Percentiles rank a stretch among this genome's conserved stretches.
phyloP scores from a whole-genome alignment of 2,113 vertebrate species.

The Strix uralensis region DNA sequence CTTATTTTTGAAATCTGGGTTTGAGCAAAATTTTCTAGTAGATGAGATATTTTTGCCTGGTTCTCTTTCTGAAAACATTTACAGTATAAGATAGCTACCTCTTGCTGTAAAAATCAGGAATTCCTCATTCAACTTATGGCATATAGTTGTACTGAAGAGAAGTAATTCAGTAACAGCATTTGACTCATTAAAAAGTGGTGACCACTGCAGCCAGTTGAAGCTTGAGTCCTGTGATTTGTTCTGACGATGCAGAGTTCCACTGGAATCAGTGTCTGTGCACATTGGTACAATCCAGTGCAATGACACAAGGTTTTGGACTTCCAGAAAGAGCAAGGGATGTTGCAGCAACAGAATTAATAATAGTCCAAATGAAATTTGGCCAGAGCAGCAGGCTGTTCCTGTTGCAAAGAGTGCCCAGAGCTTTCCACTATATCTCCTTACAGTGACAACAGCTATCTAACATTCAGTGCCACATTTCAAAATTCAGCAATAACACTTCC shows the following conservation, averaged over 20 bases:
- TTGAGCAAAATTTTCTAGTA: neutral
- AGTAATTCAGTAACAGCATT: neutral
- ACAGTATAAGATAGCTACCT: neutral
- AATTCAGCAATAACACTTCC: neutral
- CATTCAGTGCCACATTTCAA: neutral
- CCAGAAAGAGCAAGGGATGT: neutral
- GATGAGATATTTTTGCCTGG: neutral
- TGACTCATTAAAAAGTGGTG: neutral
- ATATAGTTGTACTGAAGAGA: neutral
- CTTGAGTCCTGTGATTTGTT: neutral
- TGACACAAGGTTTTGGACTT: neutral
- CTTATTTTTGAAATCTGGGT: neutral
- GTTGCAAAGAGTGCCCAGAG: neutral
- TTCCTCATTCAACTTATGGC: neutral
- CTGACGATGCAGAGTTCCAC: neutral
- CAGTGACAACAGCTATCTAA: neutral
- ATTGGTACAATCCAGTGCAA: neutral
- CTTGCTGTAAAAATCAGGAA: neutral
- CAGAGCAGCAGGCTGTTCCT: neutral
- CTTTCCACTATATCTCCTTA: neutral
- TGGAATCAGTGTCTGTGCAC: neutral
- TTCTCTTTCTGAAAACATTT: neutral
- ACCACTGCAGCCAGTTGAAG: neutral
- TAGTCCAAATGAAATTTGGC: neutral
- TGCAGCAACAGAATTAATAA: neutral